phyloP scores from a whole-genome alignment of 2,797 vertebrate species.

The Rhinophrynus dorsalis region DNA sequence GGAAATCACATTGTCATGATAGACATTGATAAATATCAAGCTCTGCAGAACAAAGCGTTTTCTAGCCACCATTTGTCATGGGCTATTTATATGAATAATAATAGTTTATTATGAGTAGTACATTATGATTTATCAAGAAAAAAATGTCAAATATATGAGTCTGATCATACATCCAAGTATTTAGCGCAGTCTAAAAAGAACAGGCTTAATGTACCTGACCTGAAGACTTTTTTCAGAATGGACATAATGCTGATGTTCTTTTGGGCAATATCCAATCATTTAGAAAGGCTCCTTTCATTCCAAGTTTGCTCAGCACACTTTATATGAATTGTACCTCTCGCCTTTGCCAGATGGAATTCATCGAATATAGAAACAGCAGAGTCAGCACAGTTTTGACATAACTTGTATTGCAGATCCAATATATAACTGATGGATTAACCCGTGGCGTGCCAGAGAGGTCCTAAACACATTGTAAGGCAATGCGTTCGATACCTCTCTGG shows the following conservation, averaged over 20 bases:
- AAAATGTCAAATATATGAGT: too few species aligned
- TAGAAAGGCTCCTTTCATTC: conserved; percentile 61
- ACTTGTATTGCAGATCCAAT: conserved; percentile 53
- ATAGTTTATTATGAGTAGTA: too few species aligned
- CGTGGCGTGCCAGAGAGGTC: too few species aligned
- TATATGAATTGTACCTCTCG: conserved; percentile 64
- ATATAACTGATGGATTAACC: too few species aligned
- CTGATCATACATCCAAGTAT: background rate
- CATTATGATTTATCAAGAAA: too few species aligned
- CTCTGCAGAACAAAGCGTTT: background rate
- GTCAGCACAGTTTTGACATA: conserved; percentile 64
- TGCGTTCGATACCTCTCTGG: too few species aligned
- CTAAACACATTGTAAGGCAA: too few species aligned
- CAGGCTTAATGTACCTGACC: background rate
- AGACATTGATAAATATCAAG: background rate
- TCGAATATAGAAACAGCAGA: conserved; percentile 59
- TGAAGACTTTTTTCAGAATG: conserved; percentile 54
- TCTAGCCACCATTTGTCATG: background rate
- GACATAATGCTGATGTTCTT: conserved; percentile 62
- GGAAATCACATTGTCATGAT: too few species aligned
- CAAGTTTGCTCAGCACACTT: conserved; percentile 64
- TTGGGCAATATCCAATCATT: conserved; percentile 63
- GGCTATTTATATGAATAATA: background rate
- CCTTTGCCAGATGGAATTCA: conserved; percentile 62
- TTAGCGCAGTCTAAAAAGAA: background rate